Evolutionary conservation across 2,113 vertebrate genomes (phyloP), one percentile per base, ranked within the genome.

Genomic region (Upupa epops): DNA sequence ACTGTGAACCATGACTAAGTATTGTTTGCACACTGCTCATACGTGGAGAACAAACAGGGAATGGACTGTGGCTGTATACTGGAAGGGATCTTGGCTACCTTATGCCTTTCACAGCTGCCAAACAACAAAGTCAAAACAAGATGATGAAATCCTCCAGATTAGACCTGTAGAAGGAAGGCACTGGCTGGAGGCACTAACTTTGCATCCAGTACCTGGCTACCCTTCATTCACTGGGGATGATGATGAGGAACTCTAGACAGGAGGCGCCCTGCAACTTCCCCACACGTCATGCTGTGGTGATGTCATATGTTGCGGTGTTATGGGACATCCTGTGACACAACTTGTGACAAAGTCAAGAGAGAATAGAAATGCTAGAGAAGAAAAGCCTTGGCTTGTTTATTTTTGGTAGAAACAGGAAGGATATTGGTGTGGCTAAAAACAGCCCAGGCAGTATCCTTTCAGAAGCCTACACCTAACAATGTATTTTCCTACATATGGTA

Each of bases 361-460:
- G 48, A 48, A 46, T 60, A 69, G 52, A 92, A 90, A n/a, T 36
- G 8, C 42, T 73, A 28, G 22, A 80, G 78, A 83, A 91, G 71
- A 93, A 89, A 92, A 73, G 29, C 51, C 49, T 55, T 32, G 17
- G 36, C 4, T 1, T 80, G 78, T 76, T 85, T 96, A 83, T 92
- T 95, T 96, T 83, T 76, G 89, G 89, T 34, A 59, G 71, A 65
- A 73, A 85, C 34, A 80, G 89, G 91, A 94, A 92, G 93, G 93
- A 89, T 64, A n/a, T 31, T 76, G 68, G 52, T 83, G 75, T 85
- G 66, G 84, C 68, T 93, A 68, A 88, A 85, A 93, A 13, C 72
- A 89, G 63, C 29, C 36, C n/a, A 31, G 78, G n/a, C 5, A 0
- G 29, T 48, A 56, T 66, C 71, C 59, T 90, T 79, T 60, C 59